Evolutionary conservation across 2,113 vertebrate species (phyloP), one percentile per base, ranked within the genome.

Genomic region (Passer domesticus): DNA sequence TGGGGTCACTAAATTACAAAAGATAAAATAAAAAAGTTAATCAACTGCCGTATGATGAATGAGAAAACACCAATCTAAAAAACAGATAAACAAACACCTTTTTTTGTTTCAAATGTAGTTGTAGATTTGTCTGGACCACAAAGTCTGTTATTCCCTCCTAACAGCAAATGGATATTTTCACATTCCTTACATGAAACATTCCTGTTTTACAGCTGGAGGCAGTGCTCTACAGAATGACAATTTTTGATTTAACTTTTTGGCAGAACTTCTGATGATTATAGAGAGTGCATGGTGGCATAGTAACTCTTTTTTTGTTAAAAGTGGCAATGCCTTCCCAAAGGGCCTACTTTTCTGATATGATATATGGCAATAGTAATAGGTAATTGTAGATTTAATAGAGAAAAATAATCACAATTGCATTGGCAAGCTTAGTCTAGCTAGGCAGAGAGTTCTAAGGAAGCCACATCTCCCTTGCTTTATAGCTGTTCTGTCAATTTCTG

Each of bases 361-460:
- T 90, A 83, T 49, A 87, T 92, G 85, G 19, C 41, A 69, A 74
- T 44, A 96, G 17, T 19, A 52, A 33, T 4, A 13, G 7, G 21
- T 91, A 93, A 95, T 87, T 27, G 8, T 63, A 95, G 76, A 85
- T 87, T 94, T 97, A 95, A 91, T 89, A 91, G 62, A 76, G 60
- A 95, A 86, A 94, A 97, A 94, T 93, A 97, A 97, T 96, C 96
- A 93, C 94, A 97, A 92, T 79, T 88, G 80, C 88, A 79, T 55
- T 91, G 55, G 47, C 70, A 95, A 76, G 33, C 68, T 93, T 63
- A 83, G 19, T 91, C 58, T 95, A 87, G 93, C 83, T 64, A 73
- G 44, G 18, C 62, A 96, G 30, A 67, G 50, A 93, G 21, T 31
- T 83, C 73, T 79, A 94, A 96, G 96, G 94, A 97, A 95, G 46